Conservation (phyloP, 2,888 invertebrate genomes). For the Plebejus melissa region DNA sequence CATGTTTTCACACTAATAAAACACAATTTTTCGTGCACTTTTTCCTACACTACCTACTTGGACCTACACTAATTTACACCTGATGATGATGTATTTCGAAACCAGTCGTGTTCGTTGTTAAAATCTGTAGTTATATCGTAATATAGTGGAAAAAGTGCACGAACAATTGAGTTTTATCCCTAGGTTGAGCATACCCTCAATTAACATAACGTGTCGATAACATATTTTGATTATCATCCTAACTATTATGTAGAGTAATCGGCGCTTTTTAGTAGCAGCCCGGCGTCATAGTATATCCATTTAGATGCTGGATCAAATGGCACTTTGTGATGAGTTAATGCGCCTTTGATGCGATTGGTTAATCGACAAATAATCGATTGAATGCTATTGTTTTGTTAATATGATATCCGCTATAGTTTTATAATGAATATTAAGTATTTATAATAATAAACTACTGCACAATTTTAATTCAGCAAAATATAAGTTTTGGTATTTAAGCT, state of each 20-base stretch:
- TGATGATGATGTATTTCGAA: no score
- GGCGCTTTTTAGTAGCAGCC: background rate
- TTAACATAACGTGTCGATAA: background rate
- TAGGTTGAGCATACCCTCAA: no score
- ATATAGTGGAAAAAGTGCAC: no score
- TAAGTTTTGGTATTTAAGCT: background rate
- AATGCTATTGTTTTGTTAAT: background rate
- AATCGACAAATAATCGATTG: constrained; percentile 14
- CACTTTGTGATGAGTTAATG: constrained; percentile 15
- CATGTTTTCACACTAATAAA: no score
- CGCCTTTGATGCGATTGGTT: constrained; percentile 6
- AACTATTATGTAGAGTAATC: background rate
- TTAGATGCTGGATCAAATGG: constrained; percentile 3
- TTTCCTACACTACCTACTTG: no score
- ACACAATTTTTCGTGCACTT: no score
- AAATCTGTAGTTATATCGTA: no score
- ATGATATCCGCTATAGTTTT: background rate
- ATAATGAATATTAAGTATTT: background rate
- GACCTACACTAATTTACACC: no score
- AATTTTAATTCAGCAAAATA: background rate
- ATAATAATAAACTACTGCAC: background rate
- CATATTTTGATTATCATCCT: background rate
- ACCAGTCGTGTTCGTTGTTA: no score
- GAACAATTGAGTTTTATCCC: no score
- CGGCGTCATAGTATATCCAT: background rate